Evolutionary conservation across 2,888 invertebrate genomes (phyloP).

Genomic region (Andrena bicolor): DNA sequence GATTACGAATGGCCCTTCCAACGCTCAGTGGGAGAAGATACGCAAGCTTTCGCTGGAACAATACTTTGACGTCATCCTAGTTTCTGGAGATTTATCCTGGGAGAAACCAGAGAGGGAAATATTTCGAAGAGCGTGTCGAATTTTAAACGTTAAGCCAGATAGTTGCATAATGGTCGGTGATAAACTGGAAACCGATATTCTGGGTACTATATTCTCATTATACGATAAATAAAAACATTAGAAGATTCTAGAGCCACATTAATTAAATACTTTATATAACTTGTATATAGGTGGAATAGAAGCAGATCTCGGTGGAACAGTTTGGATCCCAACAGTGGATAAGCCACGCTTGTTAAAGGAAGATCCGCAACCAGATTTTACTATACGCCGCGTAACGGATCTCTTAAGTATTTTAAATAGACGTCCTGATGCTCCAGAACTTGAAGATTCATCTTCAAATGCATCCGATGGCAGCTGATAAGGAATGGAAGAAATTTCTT

Average conservation of each 20-base stretch:
- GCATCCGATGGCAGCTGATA: slow-evolving; percentile 86
- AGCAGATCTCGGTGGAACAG: slow-evolving; percentile 91
- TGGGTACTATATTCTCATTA: slow-evolving; percentile 79
- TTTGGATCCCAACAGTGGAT: slow-evolving; percentile 90
- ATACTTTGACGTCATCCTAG: slow-evolving; percentile 92
- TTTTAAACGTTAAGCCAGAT: slow-evolving; percentile 90
- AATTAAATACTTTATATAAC: background rate
- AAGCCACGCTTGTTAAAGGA: slow-evolving; percentile 81
- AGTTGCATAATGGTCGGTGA: slow-evolving; percentile 95
- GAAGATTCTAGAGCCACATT: background rate
- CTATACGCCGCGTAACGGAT: slow-evolving; percentile 89
- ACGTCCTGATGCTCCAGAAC: slow-evolving; percentile 85
- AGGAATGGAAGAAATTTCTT: slow-evolving; percentile 33
- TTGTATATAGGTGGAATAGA: slow-evolving; percentile 88
- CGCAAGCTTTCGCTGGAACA: slow-evolving; percentile 89
- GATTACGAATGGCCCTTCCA: slow-evolving; percentile 94
- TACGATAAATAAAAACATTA: background rate
- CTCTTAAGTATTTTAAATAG: slow-evolving; percentile 87
- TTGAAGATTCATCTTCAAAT: slow-evolving; percentile 83
- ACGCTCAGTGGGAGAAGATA: slow-evolving; percentile 96
- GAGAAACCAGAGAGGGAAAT: slow-evolving; percentile 94
- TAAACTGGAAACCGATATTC: slow-evolving; percentile 94
- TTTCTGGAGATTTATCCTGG: slow-evolving; percentile 94
- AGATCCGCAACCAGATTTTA: slow-evolving; percentile 88
- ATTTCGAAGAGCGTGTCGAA: slow-evolving; percentile 92